Percentiles rank a stretch among this genome's conserved stretches.
These are phyloP conservation scores for Jaculus jaculus DNA, from an alignment of 2,113 vertebrate species.

Conservation along the genomic window DNA sequence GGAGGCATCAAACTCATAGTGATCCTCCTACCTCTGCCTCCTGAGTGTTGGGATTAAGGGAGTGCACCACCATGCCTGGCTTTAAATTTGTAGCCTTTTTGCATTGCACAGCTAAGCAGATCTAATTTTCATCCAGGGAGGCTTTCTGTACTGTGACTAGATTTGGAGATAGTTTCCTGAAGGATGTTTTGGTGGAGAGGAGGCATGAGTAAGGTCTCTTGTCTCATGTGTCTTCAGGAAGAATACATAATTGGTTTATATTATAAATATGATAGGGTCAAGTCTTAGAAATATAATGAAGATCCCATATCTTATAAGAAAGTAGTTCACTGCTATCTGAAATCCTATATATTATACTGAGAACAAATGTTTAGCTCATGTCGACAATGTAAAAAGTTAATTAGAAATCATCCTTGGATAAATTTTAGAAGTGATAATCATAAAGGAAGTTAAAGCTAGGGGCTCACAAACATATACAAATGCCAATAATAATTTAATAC, in stretches of 20 bases:
- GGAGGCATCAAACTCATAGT: too few relatives aligned
- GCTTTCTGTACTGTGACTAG: not conserved
- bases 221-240: slow-evolving; percentile 40
- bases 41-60: too few relatives aligned
- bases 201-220: not conserved
- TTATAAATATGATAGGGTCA: not conserved
- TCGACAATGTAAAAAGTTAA: slow-evolving; percentile 10
- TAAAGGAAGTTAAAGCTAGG: slow-evolving; percentile 36
- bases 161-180: slow-evolving; percentile 40
- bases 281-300: slow-evolving; percentile 43
- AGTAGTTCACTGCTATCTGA: slow-evolving; percentile 47
- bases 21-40: too few relatives aligned
- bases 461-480: slow-evolving; percentile 37
- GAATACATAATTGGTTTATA: not conserved
- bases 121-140: slow-evolving; percentile 25
- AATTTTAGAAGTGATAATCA: slow-evolving; percentile 48
- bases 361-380: slow-evolving; percentile 44
- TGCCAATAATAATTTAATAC: slow-evolving; percentile 56
- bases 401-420: slow-evolving; percentile 30
- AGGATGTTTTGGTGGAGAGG: not conserved
- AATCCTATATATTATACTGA: slow-evolving; percentile 20
- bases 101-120: not conserved
- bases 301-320: slow-evolving; percentile 20
- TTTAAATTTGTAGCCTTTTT: not conserved
- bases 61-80: too few relatives aligned